Conservation (phyloP, 1,140 invertebrate species). For the Saccostrea glomerata region DNA sequence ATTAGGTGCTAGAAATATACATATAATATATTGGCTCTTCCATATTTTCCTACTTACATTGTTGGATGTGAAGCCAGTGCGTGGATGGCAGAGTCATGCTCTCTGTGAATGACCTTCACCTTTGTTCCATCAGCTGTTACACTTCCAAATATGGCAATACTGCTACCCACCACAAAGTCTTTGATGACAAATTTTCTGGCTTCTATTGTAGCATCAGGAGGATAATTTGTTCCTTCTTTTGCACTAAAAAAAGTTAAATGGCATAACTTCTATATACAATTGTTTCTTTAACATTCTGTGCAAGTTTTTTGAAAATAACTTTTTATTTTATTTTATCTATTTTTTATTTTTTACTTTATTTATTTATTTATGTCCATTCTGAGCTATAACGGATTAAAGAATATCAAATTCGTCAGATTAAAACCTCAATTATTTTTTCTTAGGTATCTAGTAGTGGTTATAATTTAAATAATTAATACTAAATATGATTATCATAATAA, state of each 20-base stretch:
- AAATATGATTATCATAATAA: no score
- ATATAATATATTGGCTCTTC: no score
- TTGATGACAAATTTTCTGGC: constrained; percentile 74
- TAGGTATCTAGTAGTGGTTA: no score
- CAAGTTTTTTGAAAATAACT: no score
- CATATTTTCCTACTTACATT: constrained; percentile 67
- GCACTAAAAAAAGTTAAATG: constrained; percentile 58
- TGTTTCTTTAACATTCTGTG: no score
- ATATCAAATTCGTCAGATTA: not conserved
- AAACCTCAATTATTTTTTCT: no score
- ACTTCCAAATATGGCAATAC: constrained; percentile 75
- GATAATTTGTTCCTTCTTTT: constrained; percentile 72
- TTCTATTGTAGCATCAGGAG: constrained; percentile 76
- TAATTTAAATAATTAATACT: no score
- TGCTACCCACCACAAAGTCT: constrained; percentile 78
- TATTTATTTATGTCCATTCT: no score
- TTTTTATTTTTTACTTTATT: no score
- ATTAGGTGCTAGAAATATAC: no score
- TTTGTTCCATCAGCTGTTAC: constrained; percentile 76
- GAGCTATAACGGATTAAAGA: not conserved
- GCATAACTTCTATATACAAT: not conserved
- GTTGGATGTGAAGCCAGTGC: constrained; percentile 76
- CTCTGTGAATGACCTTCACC: constrained; percentile 75
- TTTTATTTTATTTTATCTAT: no score
- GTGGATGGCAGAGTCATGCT: constrained; percentile 77